A percentile compares a stretch with the other conserved stretches of the same genome.
These are phyloP conservation scores for Gracilinanus agilis DNA, from an alignment of 2,113 vertebrate species.

Conservation along the genomic window DNA sequence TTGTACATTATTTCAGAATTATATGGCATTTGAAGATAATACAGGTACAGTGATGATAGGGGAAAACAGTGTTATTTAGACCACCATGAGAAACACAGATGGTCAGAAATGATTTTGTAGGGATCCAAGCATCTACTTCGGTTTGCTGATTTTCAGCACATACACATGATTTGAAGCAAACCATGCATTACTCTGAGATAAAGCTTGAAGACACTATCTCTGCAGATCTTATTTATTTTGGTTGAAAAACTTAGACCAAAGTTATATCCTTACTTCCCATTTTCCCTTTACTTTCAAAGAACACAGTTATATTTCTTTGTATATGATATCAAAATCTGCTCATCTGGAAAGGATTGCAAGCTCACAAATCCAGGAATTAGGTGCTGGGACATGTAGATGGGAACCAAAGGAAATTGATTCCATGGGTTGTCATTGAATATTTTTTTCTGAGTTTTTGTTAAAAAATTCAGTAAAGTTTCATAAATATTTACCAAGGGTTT, in stretches of 20 bases:
- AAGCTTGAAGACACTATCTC: neutral
- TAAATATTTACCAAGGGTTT: neutral
- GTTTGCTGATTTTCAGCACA: neutral
- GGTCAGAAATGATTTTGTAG: neutral
- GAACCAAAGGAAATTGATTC: neutral
- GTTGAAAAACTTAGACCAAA: neutral
- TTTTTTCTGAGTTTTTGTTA: neutral
- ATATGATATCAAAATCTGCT: neutral
- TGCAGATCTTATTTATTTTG: neutral
- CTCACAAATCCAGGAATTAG: neutral
- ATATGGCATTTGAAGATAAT: neutral
- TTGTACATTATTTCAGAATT: neutral
- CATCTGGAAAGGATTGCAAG: rapidly evolving
- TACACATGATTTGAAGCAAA: neutral
- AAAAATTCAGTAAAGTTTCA: rapidly evolving
- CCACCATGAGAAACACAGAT: neutral
- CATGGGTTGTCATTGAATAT: neutral
- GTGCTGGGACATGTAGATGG: neutral
- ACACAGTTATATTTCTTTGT: neutral
- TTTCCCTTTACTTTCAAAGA: neutral
- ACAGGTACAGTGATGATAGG: neutral
- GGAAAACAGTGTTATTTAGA: neutral
- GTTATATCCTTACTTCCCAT: neutral
- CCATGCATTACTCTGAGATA: neutral
- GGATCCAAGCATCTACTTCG: neutral